These are phyloP conservation scores for Epinotia demarniana DNA, from an alignment of 2,888 invertebrate species.

Conservation along the genomic window DNA sequence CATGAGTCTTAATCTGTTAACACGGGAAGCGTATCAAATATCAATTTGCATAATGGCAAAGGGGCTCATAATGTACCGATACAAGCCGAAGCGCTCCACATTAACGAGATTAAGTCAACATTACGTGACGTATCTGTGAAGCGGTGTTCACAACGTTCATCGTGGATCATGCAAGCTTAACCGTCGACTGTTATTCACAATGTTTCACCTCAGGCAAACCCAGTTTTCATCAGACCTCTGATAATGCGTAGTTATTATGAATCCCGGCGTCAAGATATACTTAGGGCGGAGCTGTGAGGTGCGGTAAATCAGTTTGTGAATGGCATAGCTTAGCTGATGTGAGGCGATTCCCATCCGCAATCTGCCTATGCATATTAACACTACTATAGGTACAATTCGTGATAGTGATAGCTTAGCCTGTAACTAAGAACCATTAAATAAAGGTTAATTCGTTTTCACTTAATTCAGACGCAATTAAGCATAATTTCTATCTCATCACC, in stretches of 20 bases:
- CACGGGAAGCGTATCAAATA: slow-evolving; percentile 71
- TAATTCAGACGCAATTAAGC: no score
- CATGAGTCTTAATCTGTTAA: slow-evolving; percentile 60
- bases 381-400: background rate
- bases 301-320: background rate
- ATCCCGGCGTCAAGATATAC: background rate
- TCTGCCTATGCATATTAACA: slow-evolving; percentile 1
- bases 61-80: slow-evolving; percentile 69
- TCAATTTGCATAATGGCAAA: slow-evolving; percentile 76
- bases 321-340: background rate
- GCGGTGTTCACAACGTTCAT: slow-evolving; percentile 54
- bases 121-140: slow-evolving; percentile 70
- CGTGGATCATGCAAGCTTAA: slow-evolving; percentile 30
- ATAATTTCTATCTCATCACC: no score
- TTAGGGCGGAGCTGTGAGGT: background rate
- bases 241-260: background rate
- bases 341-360: slow-evolving; percentile 12
- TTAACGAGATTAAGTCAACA: slow-evolving; percentile 74
- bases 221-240: background rate
- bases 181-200: slow-evolving; percentile 1
- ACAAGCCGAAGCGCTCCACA: slow-evolving; percentile 65
- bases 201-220: background rate
- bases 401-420: background rate
- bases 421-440: no score
- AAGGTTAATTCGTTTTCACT: no score